Evolutionary conservation across 1,140 invertebrate genomes (phyloP).

Genomic region (Cecropterus lyciades): DNA sequence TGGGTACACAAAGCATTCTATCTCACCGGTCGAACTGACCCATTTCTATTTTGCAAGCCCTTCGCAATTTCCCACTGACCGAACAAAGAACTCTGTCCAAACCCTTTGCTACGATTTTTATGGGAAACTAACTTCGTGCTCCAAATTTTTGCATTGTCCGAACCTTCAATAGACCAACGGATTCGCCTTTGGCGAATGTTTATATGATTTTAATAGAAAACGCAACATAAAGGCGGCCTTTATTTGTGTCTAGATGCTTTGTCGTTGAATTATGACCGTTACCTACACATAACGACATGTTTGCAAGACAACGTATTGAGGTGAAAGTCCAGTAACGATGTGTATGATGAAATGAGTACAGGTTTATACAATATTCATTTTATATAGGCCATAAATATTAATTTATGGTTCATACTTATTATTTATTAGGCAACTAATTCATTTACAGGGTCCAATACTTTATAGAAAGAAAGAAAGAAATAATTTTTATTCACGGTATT

Average conservation of each 20-base stretch:
- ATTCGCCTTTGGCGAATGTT: constrained; percentile 74
- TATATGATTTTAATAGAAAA: constrained; percentile 73
- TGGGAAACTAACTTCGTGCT: constrained; percentile 77
- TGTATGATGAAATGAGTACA: background rate
- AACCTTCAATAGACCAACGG: constrained; percentile 61
- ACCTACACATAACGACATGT: constrained; percentile 58
- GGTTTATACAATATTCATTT: no score
- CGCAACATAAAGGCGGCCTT: constrained; percentile 47
- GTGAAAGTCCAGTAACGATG: constrained; percentile 11
- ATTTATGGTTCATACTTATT: no score
- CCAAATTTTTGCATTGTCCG: constrained; percentile 82
- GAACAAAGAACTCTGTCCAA: constrained; percentile 61
- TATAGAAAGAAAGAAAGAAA: no score
- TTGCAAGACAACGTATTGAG: no score
- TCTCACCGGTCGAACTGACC: constrained; percentile 66
- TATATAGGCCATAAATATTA: no score
- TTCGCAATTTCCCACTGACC: constrained; percentile 76
- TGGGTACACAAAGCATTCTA: constrained; percentile 58
- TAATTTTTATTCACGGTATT: no score
- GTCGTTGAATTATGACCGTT: constrained; percentile 66
- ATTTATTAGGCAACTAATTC: no score
- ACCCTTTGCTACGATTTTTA: constrained; percentile 77
- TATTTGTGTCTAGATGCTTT: constrained; percentile 50
- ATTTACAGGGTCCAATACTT: no score
- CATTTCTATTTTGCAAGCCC: constrained; percentile 65